These are phyloP conservation scores for Clarias pachynema DNA, from an alignment of 2,797 vertebrate species.

Conservation along the genomic window DNA sequence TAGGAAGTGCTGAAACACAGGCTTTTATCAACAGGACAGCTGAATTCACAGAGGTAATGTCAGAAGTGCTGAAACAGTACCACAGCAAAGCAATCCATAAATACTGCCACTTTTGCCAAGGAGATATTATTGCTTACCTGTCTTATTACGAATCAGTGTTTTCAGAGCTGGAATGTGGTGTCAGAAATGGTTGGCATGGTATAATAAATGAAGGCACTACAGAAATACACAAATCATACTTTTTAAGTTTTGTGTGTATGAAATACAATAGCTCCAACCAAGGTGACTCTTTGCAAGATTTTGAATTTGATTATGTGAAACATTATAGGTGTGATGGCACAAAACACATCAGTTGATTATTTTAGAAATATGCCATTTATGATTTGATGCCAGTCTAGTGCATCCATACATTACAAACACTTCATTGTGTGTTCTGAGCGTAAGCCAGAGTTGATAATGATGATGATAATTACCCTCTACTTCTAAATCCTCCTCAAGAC, in stretches of 20 bases:
- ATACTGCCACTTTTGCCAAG: background rate
- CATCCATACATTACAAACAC: background rate
- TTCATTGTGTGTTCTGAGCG: background rate
- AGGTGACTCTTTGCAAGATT: background rate
- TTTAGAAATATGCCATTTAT: background rate
- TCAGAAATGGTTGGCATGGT: background rate
- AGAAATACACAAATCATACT: background rate
- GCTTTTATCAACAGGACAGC: background rate
- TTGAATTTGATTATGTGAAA: background rate
- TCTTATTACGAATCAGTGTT: background rate
- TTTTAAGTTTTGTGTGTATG: background rate
- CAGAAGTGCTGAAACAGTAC: conserved; percentile 18
- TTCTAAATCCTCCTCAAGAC: background rate
- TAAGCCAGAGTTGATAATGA: background rate
- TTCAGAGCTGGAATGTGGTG: background rate
- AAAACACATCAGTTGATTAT: background rate
- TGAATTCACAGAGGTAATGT: conserved; percentile 20
- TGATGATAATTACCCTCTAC: background rate
- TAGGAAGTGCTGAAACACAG: background rate
- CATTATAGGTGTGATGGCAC: background rate
- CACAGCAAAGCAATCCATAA: background rate
- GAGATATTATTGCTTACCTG: conserved; percentile 2
- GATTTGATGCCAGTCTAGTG: background rate
- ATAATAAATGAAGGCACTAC: background rate
- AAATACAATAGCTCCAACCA: background rate